Conservation (phyloP, 2,797 vertebrate species). For the Crocidura indochinensis region DNA sequence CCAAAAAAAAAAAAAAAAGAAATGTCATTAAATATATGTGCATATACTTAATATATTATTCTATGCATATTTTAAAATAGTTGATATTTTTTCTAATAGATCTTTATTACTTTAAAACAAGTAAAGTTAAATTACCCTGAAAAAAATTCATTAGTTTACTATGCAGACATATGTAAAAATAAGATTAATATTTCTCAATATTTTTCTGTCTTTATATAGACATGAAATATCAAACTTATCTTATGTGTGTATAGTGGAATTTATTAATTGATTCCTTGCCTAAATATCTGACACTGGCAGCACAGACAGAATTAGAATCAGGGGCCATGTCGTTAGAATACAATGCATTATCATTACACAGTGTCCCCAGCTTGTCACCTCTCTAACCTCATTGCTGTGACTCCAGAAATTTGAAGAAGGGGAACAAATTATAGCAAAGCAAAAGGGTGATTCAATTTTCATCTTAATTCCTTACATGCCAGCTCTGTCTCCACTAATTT, state of each 20-base stretch:
- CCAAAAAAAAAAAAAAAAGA: no score
- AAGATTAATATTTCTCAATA: background rate
- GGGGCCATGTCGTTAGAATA: background rate
- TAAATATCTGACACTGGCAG: background rate
- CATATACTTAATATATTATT: no score
- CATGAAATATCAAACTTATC: background rate
- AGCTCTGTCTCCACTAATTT: conserved; percentile 41
- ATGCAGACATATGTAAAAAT: background rate
- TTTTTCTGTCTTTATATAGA: background rate
- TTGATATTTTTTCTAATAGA: no score
- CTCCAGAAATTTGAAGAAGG: background rate
- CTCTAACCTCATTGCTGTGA: background rate
- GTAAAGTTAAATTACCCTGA: no score
- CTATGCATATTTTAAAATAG: no score
- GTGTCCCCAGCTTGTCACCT: background rate
- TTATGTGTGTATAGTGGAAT: background rate
- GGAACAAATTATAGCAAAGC: background rate
- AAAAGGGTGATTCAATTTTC: background rate
- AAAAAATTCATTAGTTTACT: background rate
- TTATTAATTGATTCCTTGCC: background rate
- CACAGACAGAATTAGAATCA: background rate
- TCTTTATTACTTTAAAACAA: background rate
- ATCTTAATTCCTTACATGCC: conserved; percentile 53
- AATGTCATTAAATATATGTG: no score
- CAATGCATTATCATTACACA: fast-evolving